Evolutionary conservation across 2,797 vertebrate genomes (phyloP).

Genomic region (Sebastes elongatus): DNA sequence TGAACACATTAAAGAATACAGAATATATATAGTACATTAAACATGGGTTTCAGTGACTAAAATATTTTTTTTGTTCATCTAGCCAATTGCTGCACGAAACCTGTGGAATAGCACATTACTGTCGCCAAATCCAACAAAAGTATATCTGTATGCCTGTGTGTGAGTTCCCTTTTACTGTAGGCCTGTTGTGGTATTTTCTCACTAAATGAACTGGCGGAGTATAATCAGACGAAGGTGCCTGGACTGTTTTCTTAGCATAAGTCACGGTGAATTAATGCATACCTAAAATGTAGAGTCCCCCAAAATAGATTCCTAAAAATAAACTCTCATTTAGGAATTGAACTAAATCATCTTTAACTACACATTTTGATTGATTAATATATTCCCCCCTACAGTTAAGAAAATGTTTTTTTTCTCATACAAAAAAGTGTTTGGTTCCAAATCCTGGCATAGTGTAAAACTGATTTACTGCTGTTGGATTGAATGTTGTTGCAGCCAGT

Average conservation of each 20-base stretch:
- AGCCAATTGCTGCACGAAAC: slow-evolving; percentile 27
- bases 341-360: slow-evolving; percentile 31
- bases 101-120: slow-evolving; percentile 17
- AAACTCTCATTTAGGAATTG: slow-evolving; percentile 25
- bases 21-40: neutral
- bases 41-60: slow-evolving; percentile 7
- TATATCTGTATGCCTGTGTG: slow-evolving; percentile 23
- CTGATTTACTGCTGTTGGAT: slow-evolving; percentile 63
- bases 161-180: slow-evolving; percentile 9
- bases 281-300: slow-evolving; percentile 19
- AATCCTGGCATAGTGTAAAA: slow-evolving; percentile 60
- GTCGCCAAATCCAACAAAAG: slow-evolving; percentile 46
- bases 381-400: slow-evolving; percentile 23
- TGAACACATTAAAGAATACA: neutral
- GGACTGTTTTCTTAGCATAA: slow-evolving; percentile 50
- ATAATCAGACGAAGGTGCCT: slow-evolving; percentile 42
- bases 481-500: slow-evolving; percentile 71
- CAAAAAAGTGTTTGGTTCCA: slow-evolving; percentile 27
- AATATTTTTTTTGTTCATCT: slow-evolving; percentile 8
- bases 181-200: slow-evolving; percentile 28
- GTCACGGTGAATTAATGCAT: slow-evolving; percentile 14
- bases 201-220: slow-evolving; percentile 42
- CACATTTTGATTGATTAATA: slow-evolving; percentile 48
- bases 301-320: slow-evolving; percentile 52
- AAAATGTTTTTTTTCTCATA: slow-evolving; percentile 12